Base-by-base conservation (phyloP, 2,113 vertebrate genomes). In the Brachirus orientalis region DNA sequence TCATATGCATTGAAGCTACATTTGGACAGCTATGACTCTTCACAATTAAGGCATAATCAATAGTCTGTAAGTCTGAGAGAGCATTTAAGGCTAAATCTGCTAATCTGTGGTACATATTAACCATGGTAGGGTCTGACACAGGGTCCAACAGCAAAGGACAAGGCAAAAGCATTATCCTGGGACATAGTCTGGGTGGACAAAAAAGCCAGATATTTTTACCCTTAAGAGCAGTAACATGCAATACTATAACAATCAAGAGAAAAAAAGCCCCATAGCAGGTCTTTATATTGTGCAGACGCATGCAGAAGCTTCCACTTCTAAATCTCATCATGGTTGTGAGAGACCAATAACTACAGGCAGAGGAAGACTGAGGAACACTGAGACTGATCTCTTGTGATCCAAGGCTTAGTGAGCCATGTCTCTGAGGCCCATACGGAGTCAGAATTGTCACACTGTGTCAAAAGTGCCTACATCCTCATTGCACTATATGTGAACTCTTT, bases 311-410 rank as follows among this genome's bases (percentile, higher is more conserved):
- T 41, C 41, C 54, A 51, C 38, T 61, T 10, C 16, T 45, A 50
- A 19, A 14, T 46, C 40, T 35, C 8, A 45, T 13, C 22, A 17
- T 28, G 37, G 19, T 57, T 75, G 51, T 35, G 44, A n/a, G 10
- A 58, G 67, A 88, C 87, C 81, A 53, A 90, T 83, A 70, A 12
- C 28, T 48, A 50, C 13, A 48, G 62, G 16, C 12, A 4, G 54
- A 70, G 44, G 38, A 19, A 50, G 51, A 52, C 36, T 38, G 5
- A 6, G 43, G 50, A 71, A 78, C 77, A 40, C 16, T n/a, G 59
- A 75, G 84, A 84, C 66, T 73, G 77, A 63, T 62, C 55, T 76
- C 41, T 54, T 45, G 9, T 70, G 69, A 81, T 71, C 71, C 53
- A 20, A 1, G 18, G 44, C 64, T 80, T 84, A 81, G 85, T 75